Evolutionary conservation across 2,797 vertebrate genomes (phyloP), one percentile per base, ranked within the genome.

Genomic region (Girardinus metallicus): DNA sequence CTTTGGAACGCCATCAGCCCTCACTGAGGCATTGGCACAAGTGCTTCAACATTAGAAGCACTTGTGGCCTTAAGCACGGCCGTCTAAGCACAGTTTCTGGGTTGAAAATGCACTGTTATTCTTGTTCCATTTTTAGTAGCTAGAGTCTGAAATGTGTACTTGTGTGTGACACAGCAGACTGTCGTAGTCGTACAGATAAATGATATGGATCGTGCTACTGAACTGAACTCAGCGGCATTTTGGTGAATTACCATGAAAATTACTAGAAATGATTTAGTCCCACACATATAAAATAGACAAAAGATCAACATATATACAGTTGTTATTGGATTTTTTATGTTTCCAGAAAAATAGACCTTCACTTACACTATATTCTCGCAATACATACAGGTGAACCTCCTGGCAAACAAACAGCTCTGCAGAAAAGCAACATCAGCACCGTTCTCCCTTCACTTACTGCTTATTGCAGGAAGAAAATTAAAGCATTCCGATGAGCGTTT

Each of bases 401-500:
- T 36, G 55, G 18, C 62, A 84, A 75, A 75, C 60, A 80, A 44
- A 86, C 44, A 29, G 44, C 39, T 77, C 55, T 80, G 74, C 72
- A 81, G 43, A 85, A 75, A 62, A 73, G 73, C 13, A 51, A 21
- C 78, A 34, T 10, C 0, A 6, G 64, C 64, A 11, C 39, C 36
- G 21, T 68, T 5, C 18, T 62, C 46, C 36, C 5, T 34, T 64
- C 34, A 82, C 78, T 80, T n/a, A 39, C 76, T 82, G 80, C 85
- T 88, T 85, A 85, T 49, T 39, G 62, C 62, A 73, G 74, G 75
- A 64, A 78, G 57, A 81, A 82, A 84, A 86, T 79, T 74, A 82
- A 79, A 85, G 70, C 57, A 51, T 68, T 84, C 1, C 60, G 62
- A 85, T 81, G 73, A 68, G 60, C 49, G 74, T 76, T 86, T 70